Evolutionary conservation across 2,888 invertebrate species (phyloP), one percentile per base, ranked within the genome.

Genomic region (Eupithecia insigniata): DNA sequence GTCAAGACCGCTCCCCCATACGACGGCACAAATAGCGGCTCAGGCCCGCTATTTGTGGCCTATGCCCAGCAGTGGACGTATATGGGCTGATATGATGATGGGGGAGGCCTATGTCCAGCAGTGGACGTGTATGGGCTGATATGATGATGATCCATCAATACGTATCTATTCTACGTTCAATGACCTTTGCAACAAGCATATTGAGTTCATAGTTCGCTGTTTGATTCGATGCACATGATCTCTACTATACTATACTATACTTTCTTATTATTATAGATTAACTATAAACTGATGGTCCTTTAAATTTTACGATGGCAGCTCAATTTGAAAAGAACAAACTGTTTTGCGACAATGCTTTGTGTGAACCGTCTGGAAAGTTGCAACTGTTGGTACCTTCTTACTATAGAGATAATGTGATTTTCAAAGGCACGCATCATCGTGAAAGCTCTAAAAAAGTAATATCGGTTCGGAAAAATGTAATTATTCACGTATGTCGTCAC

Each of bases 391-490:
- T 51, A 55, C 14, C 22, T 51, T n/a, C 8, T n/a, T 51, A 2
- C 51, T 22, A 51, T 22, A 26, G 26, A 22, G 12, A 55, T 55
- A 10, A 26, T 55, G n/a, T 4, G 0, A 62, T 34, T 62, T 62
- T 62, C 12, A 34, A 62, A 62, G 32, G 8, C 26, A 73, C 26
- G 36, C 43, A 74, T 79, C 77, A 77, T 72, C 76, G 67, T 78
- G 72, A 76, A 72, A 70, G 77, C 70, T 66, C 68, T 74, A 77
- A 78, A 51, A 78, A 78, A 74, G 69, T 77, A 77, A 79, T 78
- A 79, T 76, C 76, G 68, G 67, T 70, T 78, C 73, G 75, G 64
- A 64, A 75, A 76, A 77, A 75, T 77, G 74, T 76, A 77, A 79
- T 78, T 74, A 78, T 77, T 76, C 74, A 76, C 74, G 74, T 78